phyloP scores from a whole-genome alignment of 2,888 invertebrate genomes.

The Frankliniella fusca region DNA sequence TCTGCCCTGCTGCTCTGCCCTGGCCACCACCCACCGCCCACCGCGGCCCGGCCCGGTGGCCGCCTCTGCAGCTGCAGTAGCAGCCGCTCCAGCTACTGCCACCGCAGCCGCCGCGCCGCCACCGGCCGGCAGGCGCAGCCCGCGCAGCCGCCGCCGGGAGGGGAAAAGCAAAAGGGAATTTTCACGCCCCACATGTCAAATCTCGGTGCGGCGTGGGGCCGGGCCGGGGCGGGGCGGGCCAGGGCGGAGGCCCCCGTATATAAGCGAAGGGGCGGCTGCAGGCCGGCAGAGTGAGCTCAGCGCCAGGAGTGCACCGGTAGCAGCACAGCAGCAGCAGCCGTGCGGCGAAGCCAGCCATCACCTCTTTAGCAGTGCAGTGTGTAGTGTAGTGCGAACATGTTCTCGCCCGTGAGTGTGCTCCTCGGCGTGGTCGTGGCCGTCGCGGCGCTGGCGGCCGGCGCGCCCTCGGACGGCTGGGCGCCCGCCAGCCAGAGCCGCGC shows the following conservation, averaged over 20 bases:
- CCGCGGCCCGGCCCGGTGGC: too few species aligned
- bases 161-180: constrained; percentile 19
- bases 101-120: too few species aligned
- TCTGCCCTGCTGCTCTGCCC: too few species aligned
- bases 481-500: background rate
- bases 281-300: background rate
- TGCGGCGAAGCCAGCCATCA: too few species aligned
- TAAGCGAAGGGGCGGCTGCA: background rate
- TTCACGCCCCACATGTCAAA: constrained; percentile 26
- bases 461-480: background rate
- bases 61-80: too few species aligned
- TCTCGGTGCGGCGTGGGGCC: background rate
- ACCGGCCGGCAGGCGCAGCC: too few species aligned
- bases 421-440: background rate
- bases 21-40: too few species aligned
- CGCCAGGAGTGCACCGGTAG: too few species aligned
- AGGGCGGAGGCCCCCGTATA: background rate
- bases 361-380: background rate
- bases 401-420: background rate
- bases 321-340: too few species aligned
- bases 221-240: background rate
- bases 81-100: too few species aligned
- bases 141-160: background rate
- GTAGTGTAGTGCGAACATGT: background rate
- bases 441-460: background rate